These are phyloP conservation scores for Oreochromis aureus DNA, from an alignment of 2,113 vertebrate species.

Conservation along the genomic window DNA sequence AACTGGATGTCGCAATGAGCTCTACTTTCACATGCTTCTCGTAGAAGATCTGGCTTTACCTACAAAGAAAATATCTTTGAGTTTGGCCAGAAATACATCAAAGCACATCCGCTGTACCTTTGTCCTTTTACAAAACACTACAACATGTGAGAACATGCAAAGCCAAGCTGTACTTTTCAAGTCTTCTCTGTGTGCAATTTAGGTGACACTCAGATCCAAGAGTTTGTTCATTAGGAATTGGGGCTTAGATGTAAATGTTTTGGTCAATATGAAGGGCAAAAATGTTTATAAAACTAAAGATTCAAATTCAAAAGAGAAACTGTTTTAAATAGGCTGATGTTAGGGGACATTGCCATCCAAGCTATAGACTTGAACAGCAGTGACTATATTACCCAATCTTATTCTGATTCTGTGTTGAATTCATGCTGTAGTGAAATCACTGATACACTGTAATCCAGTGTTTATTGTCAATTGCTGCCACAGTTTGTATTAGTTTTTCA, in stretches of 20 bases:
- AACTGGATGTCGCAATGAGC: constrained; percentile 4
- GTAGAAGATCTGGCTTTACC: neutral
- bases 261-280: neutral
- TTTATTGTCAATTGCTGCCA: neutral
- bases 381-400: neutral
- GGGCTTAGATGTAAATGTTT: neutral
- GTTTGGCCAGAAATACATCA: neutral
- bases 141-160: neutral
- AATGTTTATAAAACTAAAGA: neutral
- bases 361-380: neutral
- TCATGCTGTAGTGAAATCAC: neutral
- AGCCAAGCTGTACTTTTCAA: neutral
- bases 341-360: neutral
- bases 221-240: neutral
- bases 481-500: neutral
- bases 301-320: neutral
- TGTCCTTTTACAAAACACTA: neutral
- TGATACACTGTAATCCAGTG: neutral
- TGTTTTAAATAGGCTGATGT: neutral
- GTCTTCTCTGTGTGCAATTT: neutral
- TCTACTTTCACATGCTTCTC: neutral
- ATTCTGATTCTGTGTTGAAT: neutral
- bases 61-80: neutral
- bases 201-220: neutral
- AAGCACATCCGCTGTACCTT: neutral